Evolutionary conservation across 1,140 invertebrate genomes (phyloP).

Genomic region (Drosophila sproati): DNA sequence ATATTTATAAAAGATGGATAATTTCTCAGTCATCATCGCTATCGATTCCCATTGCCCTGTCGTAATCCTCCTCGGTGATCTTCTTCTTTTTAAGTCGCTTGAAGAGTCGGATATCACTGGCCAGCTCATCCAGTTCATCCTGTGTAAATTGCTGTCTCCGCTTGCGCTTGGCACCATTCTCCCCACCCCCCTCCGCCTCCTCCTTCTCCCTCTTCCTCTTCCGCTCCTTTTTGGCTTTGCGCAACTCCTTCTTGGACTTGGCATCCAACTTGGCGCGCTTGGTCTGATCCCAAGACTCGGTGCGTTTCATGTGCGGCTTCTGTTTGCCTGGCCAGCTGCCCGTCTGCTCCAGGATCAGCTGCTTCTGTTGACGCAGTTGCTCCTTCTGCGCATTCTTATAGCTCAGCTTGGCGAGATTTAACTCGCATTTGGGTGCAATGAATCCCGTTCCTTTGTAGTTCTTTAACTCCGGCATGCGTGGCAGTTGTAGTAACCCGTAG

Average conservation of each 20-base stretch:
- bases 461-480: constrained; percentile 97
- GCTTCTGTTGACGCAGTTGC: constrained; percentile 89
- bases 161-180: constrained; percentile 85
- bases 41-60: constrained; percentile 86
- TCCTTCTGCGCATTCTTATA: constrained; percentile 94
- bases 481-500: constrained; percentile 95
- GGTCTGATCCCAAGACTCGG: constrained; percentile 92
- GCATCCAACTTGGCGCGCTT: constrained; percentile 91
- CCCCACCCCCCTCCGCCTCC: constrained; percentile 50
- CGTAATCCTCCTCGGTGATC: constrained; percentile 87
- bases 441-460: constrained; percentile 89
- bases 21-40: constrained; percentile 46
- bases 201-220: constrained; percentile 63
- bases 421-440: constrained; percentile 85
- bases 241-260: constrained; percentile 87
- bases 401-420: constrained; percentile 91
- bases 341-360: constrained; percentile 89
- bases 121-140: constrained; percentile 93
- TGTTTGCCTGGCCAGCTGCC: constrained; percentile 90
- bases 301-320: constrained; percentile 87
- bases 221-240: constrained; percentile 87
- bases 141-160: constrained; percentile 87
- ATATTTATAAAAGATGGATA: constrained; percentile 12
- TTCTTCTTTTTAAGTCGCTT: constrained; percentile 96
- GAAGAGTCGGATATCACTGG: constrained; percentile 92